A percentile compares a stretch with the other conserved stretches of the same genome.
Evolutionary conservation across 1,140 invertebrate genomes (phyloP).

Genomic region (Drosophila kanapiae): DNA sequence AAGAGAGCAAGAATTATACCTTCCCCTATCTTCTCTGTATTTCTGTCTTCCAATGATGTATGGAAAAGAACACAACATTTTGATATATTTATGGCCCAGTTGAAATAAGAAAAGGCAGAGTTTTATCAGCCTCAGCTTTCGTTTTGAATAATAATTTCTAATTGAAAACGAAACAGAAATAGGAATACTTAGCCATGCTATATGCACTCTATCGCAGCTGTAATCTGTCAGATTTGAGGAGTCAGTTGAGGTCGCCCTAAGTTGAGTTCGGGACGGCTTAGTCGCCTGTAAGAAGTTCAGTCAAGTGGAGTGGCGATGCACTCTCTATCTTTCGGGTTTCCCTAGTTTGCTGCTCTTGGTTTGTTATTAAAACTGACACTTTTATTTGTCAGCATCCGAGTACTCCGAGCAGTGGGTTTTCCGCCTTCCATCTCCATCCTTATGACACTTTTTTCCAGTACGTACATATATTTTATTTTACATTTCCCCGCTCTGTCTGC

Average conservation of each 20-base stretch:
- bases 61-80: slow-evolving; percentile 48
- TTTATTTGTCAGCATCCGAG: slow-evolving; percentile 77
- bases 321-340: slow-evolving; percentile 18
- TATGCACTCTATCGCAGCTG: slow-evolving; percentile 73
- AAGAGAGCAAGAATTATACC: slow-evolving; percentile 18
- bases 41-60: slow-evolving; percentile 26
- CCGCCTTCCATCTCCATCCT: slow-evolving; percentile 49
- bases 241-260: slow-evolving; percentile 29
- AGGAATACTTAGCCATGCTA: slow-evolving; percentile 10
- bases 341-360: slow-evolving; percentile 15
- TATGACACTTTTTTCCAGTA: slow-evolving; percentile 75
- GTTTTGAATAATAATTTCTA: slow-evolving; percentile 57
- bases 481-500: slow-evolving; percentile 38
- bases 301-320: slow-evolving; percentile 51
- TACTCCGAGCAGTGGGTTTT: slow-evolving; percentile 19
- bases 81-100: slow-evolving; percentile 74
- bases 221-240: slow-evolving; percentile 73
- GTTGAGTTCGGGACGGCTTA: slow-evolving; percentile 37
- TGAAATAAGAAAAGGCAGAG: slow-evolving; percentile 28
- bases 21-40: slow-evolving; percentile 7
- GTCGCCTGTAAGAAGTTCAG: slow-evolving; percentile 54
- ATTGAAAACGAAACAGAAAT: slow-evolving; percentile 68
- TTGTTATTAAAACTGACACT: slow-evolving; percentile 84
- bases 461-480: slow-evolving; percentile 63
- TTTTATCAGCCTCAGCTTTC: slow-evolving; percentile 59